These are phyloP conservation scores for Malurus cyaneus DNA, from an alignment of 2,113 vertebrate genomes.

Conservation along the genomic window DNA sequence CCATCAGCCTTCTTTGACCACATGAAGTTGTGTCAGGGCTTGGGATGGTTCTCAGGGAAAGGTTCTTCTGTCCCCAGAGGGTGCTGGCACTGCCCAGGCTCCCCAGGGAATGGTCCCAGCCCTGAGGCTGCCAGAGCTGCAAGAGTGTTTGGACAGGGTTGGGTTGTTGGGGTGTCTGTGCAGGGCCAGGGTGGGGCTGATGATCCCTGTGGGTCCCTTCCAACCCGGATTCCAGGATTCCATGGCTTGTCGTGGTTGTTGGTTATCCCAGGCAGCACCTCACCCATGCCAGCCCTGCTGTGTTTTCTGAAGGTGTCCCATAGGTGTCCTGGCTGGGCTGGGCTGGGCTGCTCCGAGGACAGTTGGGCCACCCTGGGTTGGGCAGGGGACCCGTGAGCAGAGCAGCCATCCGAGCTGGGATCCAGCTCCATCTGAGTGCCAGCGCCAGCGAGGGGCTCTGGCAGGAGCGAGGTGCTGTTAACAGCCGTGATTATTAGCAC, in stretches of 20 bases:
- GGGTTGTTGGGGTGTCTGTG: neutral
- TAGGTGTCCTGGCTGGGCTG: rapidly evolving
- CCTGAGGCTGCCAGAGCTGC: neutral
- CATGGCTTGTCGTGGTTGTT: rapidly evolving
- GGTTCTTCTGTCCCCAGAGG: neutral
- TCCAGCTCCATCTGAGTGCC: constrained; percentile 23
- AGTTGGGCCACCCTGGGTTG: neutral
- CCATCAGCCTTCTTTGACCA: too few species aligned
- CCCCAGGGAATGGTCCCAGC: neutral
- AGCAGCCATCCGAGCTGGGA: neutral
- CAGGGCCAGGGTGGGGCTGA: rapidly evolving
- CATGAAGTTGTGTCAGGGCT: too few species aligned
- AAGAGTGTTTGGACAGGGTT: neutral
- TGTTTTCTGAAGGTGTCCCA: neutral
- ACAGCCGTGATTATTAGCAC: constrained; percentile 61
- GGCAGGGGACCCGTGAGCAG: neutral
- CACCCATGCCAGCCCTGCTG: rapidly evolving
- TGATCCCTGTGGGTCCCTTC: rapidly evolving
- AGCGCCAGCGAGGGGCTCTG: constrained; percentile 45
- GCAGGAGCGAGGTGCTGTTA: constrained; percentile 49
- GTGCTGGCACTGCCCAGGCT: neutral
- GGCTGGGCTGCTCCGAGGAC: neutral
- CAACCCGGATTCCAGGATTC: neutral
- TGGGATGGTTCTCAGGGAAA: neutral
- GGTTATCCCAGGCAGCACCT: neutral